A percentile compares a stretch with the other conserved stretches of the same genome.
phyloP scores from a whole-genome alignment of 2,797 vertebrate genomes.

The Myripristis murdjan region DNA sequence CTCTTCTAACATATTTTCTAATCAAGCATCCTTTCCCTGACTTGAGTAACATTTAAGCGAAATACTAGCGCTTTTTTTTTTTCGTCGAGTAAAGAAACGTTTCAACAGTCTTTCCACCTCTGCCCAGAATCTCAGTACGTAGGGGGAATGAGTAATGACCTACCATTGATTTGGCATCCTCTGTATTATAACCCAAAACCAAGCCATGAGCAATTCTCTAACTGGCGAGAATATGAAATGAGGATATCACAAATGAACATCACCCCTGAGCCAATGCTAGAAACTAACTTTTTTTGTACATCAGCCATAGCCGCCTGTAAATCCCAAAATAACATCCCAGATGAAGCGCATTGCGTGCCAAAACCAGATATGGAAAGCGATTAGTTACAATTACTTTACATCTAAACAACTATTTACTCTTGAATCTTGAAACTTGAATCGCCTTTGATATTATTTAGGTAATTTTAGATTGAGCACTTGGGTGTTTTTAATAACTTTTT shows the following conservation, averaged over 20 bases:
- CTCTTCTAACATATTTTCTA: neutral
- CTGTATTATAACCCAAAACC: constrained; percentile 39
- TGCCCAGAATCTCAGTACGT: constrained; percentile 41
- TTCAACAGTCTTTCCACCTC: constrained; percentile 14
- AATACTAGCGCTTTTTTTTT: neutral
- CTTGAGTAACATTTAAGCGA: constrained; percentile 7
- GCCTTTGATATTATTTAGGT: constrained; percentile 5
- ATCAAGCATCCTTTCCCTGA: neutral
- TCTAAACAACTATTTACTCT: neutral
- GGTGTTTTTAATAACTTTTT: constrained; percentile 47
- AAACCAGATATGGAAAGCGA: constrained; percentile 31
- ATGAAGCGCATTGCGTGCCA: constrained; percentile 13
- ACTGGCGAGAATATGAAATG: constrained; percentile 36
- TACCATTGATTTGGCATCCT: constrained; percentile 58
- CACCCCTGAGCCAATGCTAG: constrained; percentile 37
- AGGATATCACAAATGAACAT: constrained; percentile 11
- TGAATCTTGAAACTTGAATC: neutral
- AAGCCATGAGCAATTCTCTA: constrained; percentile 43
- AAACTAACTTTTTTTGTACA: constrained; percentile 30
- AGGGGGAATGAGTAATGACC: constrained; percentile 65
- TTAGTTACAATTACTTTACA: constrained; percentile 42
- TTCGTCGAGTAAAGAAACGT: constrained; percentile 32
- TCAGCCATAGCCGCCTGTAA: constrained; percentile 26
- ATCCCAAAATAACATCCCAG: constrained; percentile 25
- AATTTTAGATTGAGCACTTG: constrained; percentile 27